Evolutionary conservation across 1,140 invertebrate species (phyloP), one percentile per base, ranked within the genome.

Genomic region (Triops longicaudatus): DNA sequence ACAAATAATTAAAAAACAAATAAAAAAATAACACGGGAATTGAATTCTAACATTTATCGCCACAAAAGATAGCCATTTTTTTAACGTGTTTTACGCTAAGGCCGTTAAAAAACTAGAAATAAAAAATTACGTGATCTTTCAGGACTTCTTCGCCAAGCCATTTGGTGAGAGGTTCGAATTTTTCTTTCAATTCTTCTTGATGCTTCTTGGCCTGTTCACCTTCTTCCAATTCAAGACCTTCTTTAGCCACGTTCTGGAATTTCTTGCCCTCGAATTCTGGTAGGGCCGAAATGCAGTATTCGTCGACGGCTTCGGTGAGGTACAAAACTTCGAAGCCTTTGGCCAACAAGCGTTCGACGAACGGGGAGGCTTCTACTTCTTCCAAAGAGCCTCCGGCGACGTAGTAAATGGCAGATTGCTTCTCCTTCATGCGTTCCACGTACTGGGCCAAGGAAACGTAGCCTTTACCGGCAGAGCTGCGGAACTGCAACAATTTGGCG

Each of bases 241-340:
- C 98, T 85, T 99, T 99, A 78, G 98, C 98, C 42, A 98, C 95
- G 83, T 99, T 99, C 86, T 99, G 97, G 92, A 99, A 98, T 85
- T 99, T 99, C 86, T 99, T 98, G 37, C 96, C 95, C 82, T 99
- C 97, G 85, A 97, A 99, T 85, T 99, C 97, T n/a, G 98, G 97
- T 81, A 99, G 85, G 10, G 95, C 91, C 72, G 97, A 96, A 77
- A 99, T 94, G 79, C 93, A 92, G 85, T 99, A 99, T 85, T 99
- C 98, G 86, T 99, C 98, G 44, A 99, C 95, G 75, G 98, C 95
- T 85, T 99, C 98, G 1, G 92, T 91, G 14, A 99, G 86, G 82
- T 94, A 99, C 14, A 99, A 84, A 72, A 99, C 96, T 88, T 99
- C 98, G 83, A 95, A 98, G 12, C 97, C 97, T 82, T 95, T 96